Evolutionary conservation across 2,797 vertebrate genomes (phyloP).

Genomic region (Typhlichthys eigenmanni): DNA sequence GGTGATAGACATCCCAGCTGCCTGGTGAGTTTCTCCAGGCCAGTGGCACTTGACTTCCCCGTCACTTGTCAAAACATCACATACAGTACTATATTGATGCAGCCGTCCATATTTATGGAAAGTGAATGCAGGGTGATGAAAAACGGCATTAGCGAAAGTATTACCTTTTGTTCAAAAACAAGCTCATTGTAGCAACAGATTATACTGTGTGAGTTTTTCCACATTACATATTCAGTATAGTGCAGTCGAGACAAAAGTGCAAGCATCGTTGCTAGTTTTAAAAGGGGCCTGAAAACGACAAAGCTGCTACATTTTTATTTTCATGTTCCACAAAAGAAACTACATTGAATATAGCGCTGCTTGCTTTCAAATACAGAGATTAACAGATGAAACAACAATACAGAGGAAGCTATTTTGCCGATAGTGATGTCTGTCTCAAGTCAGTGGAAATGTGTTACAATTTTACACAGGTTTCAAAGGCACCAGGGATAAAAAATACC

Average conservation of each 20-base stretch:
- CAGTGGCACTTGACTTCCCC: constrained; percentile 53
- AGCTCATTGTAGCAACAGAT: constrained; percentile 48
- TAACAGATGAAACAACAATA: constrained; percentile 35
- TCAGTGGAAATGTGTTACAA: constrained; percentile 39
- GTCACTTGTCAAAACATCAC: constrained; percentile 69
- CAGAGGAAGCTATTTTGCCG: constrained; percentile 39
- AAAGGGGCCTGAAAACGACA: constrained; percentile 47
- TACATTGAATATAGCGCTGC: no score
- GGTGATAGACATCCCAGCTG: constrained; percentile 62
- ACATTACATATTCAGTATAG: constrained; percentile 53
- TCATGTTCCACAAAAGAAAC: constrained; percentile 42
- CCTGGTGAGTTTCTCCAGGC: constrained; percentile 29
- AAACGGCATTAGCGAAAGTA: constrained; percentile 54
- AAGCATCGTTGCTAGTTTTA: constrained; percentile 52
- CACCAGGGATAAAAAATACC: constrained; percentile 27
- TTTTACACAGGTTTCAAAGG: constrained; percentile 33
- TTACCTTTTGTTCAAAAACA: constrained; percentile 59
- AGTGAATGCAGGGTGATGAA: constrained; percentile 72
- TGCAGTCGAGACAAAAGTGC: constrained; percentile 52
- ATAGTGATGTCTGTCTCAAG: constrained; percentile 42
- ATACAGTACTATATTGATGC: constrained; percentile 44
- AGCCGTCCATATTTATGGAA: constrained; percentile 65
- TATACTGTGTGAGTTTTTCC: constrained; percentile 71
- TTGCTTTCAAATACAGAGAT: constrained; percentile 11
- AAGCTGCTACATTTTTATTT: constrained; percentile 40